These are phyloP conservation scores for Anomalospiza imberbis DNA, from an alignment of 2,797 vertebrate genomes.

Conservation along the genomic window DNA sequence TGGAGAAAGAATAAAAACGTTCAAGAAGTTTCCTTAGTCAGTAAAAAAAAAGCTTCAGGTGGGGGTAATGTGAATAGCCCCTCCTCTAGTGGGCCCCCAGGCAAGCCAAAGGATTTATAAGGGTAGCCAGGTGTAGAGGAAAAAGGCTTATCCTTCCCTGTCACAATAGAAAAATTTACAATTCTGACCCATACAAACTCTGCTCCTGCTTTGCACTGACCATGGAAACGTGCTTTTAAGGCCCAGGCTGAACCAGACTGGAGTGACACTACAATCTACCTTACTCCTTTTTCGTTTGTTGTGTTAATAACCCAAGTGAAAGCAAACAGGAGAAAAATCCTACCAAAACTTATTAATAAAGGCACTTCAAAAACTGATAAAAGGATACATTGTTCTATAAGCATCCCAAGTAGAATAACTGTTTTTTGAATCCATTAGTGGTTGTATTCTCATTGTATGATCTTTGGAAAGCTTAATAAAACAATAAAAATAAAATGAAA, in stretches of 20 bases:
- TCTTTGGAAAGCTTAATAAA: constrained; percentile 1
- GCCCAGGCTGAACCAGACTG: neutral
- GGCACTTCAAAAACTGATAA: neutral
- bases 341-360: neutral
- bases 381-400: neutral
- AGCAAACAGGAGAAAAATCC: neutral
- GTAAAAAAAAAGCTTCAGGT: neutral
- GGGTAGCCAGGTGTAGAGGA: neutral
- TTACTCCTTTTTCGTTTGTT: constrained; percentile 32
- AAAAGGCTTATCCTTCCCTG: constrained; percentile 38
- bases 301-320: constrained; percentile 47
- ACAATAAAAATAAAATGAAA: neutral
- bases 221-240: constrained; percentile 2
- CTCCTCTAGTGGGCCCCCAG: neutral
- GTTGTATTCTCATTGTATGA: neutral
- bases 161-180: constrained; percentile 2
- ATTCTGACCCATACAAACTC: neutral
- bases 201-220: constrained; percentile 31
- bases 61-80: neutral
- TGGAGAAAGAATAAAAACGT: neutral
- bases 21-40: neutral
- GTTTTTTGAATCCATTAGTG: neutral
- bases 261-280: constrained; percentile 42
- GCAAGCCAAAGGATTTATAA: neutral
- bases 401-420: neutral